phyloP scores from a whole-genome alignment of 1,140 invertebrate species.

The Drosophila nikananu region DNA sequence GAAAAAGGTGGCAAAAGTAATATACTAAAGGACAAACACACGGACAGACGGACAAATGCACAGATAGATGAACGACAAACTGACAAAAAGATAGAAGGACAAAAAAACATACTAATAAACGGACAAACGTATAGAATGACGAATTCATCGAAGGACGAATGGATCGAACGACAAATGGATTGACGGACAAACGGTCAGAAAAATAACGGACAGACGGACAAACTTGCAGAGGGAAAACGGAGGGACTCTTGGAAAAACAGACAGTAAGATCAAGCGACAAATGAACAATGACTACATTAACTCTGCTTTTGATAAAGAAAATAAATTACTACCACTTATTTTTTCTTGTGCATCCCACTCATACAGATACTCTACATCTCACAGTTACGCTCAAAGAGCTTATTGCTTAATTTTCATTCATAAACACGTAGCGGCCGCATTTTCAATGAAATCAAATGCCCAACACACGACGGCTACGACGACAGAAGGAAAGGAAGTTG shows the following conservation, averaged over 20 bases:
- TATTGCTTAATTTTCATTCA: conserved; percentile 84
- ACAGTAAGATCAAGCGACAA: not conserved
- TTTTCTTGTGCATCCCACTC: not conserved
- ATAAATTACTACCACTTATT: too few species aligned
- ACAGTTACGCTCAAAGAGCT: conserved; percentile 58
- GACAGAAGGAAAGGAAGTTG: conserved; percentile 70
- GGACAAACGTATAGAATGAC: too few species aligned
- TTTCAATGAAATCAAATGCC: conserved; percentile 73
- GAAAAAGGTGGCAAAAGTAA: not conserved
- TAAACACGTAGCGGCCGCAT: conserved; percentile 77
- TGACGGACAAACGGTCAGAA: too few species aligned
- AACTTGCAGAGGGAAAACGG: not conserved
- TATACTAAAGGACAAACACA: too few species aligned
- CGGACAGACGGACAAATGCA: too few species aligned
- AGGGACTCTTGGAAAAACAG: not conserved
- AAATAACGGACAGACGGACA: not conserved
- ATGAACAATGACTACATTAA: not conserved
- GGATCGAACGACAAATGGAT: too few species aligned
- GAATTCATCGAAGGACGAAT: too few species aligned
- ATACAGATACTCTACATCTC: conserved; percentile 23
- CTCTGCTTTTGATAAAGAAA: not conserved
- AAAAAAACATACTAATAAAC: not conserved
- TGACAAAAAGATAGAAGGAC: not conserved
- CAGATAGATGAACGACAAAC: too few species aligned
- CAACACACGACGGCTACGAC: conserved; percentile 19